phyloP scores from a whole-genome alignment of 2,113 vertebrate genomes.

The Agelaius tricolor region DNA sequence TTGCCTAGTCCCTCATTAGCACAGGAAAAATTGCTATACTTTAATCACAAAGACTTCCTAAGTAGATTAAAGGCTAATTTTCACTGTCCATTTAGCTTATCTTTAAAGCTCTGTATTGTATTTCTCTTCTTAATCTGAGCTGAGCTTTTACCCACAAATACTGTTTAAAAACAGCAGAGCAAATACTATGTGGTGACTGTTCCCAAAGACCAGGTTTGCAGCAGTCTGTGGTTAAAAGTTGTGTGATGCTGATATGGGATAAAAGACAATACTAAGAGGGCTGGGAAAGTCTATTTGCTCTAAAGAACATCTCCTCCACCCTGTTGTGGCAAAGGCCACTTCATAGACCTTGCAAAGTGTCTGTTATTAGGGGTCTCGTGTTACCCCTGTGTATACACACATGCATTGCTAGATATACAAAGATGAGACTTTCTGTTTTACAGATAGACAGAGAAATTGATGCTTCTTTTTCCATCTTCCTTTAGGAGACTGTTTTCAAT shows the following conservation, averaged over 20 bases:
- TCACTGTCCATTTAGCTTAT: constrained; percentile 24
- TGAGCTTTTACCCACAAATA: not conserved
- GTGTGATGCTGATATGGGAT: not conserved
- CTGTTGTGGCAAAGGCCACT: not conserved
- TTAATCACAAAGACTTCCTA: constrained; percentile 22
- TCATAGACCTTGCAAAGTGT: not conserved
- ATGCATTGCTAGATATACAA: not conserved
- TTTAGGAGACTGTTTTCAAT: not conserved
- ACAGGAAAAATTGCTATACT: not conserved
- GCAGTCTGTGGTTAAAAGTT: not conserved
- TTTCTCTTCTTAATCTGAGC: constrained; percentile 19
- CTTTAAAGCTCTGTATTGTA: constrained; percentile 1
- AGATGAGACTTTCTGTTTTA: not conserved
- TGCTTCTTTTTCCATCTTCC: not conserved
- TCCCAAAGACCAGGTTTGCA: not conserved
- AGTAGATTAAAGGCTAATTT: constrained; percentile 31
- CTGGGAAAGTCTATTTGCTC: not conserved
- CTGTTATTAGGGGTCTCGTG: not conserved
- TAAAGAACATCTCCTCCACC: not conserved
- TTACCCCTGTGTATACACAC: not conserved
- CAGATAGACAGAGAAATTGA: not conserved
- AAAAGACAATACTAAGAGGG: not conserved
- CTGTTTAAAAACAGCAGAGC: not conserved
- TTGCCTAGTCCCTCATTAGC: not conserved
- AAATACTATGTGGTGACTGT: not conserved